A percentile compares a stretch with the other conserved stretches of the same genome.
Conservation (phyloP, 2,888 invertebrate genomes). For the Nomada hirtipes region DNA sequence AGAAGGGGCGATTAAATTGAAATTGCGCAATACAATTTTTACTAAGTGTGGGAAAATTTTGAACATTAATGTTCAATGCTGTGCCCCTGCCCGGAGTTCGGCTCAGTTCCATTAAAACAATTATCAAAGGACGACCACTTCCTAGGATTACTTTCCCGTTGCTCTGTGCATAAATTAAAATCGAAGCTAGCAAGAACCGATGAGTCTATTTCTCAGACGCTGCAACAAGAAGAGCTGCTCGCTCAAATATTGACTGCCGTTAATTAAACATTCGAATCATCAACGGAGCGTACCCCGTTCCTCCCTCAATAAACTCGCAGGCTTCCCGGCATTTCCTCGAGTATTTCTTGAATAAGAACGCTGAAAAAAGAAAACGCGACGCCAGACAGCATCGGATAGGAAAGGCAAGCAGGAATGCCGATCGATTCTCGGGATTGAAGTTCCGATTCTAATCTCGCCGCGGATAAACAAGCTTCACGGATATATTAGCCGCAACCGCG, state of each 20-base stretch:
- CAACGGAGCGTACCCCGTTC: neutral
- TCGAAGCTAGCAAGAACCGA: no score
- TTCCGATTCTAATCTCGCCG: slow-evolving; percentile 28
- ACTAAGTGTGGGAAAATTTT: no score
- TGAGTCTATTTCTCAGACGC: no score
- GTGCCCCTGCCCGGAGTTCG: no score
- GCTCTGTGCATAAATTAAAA: no score
- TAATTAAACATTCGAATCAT: slow-evolving; percentile 17
- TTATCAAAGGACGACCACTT: no score
- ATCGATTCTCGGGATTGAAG: slow-evolving; percentile 30
- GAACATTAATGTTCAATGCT: no score
- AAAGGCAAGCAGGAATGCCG: neutral
- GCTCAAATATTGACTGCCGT: neutral
- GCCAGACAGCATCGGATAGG: neutral
- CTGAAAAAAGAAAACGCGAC: slow-evolving; percentile 19
- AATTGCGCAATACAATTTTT: no score
- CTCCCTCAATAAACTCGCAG: neutral
- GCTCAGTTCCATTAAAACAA: no score
- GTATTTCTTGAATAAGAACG: slow-evolving; percentile 16
- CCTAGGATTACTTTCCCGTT: no score
- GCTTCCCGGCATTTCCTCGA: slow-evolving; percentile 3
- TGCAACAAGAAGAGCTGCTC: no score
- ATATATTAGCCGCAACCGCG: slow-evolving; percentile 35
- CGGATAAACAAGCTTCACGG: slow-evolving; percentile 37
- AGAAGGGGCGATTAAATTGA: neutral